Conservation (phyloP, 2,888 invertebrate species). For the Luperina testacea region DNA sequence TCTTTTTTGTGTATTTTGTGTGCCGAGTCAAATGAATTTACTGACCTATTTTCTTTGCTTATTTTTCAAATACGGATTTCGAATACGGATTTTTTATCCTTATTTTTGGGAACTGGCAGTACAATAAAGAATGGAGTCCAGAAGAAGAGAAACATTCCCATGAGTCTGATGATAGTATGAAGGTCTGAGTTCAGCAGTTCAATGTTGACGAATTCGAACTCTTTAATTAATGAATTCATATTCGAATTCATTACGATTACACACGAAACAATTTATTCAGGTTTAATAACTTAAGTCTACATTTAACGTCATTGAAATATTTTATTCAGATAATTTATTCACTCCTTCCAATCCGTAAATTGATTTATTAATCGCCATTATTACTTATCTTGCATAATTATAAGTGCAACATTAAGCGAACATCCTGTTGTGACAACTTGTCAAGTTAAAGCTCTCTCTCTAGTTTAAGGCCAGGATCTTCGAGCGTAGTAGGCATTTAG, state of each 20-base stretch:
- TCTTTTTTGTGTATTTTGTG: too few relatives aligned
- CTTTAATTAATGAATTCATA: too few relatives aligned
- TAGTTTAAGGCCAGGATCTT: too few relatives aligned
- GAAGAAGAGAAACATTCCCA: background rate
- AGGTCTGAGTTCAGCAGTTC: background rate
- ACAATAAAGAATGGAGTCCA: background rate
- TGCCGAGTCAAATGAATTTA: too few relatives aligned
- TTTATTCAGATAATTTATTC: background rate
- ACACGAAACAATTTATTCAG: background rate
- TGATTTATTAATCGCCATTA: background rate
- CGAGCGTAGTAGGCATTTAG: too few relatives aligned
- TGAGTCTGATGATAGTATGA: background rate
- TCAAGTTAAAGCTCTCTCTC: slow-evolving; percentile 43
- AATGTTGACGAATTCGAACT: background rate
- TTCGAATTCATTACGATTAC: too few relatives aligned
- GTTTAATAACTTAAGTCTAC: background rate
- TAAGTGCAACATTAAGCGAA: slow-evolving; percentile 7
- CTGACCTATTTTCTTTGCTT: too few relatives aligned
- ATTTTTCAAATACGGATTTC: too few relatives aligned
- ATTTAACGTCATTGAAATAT: background rate
- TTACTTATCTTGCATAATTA: slow-evolving; percentile 1
- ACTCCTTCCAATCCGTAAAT: slow-evolving; percentile 2
- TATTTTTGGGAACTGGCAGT: background rate
- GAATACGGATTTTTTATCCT: background rate
- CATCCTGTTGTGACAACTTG: slow-evolving; percentile 39